Evolutionary conservation across 35 echinoderm and acorn worm genomes (phyloP).

Genomic region (Heliocidaris tuberculata): DNA sequence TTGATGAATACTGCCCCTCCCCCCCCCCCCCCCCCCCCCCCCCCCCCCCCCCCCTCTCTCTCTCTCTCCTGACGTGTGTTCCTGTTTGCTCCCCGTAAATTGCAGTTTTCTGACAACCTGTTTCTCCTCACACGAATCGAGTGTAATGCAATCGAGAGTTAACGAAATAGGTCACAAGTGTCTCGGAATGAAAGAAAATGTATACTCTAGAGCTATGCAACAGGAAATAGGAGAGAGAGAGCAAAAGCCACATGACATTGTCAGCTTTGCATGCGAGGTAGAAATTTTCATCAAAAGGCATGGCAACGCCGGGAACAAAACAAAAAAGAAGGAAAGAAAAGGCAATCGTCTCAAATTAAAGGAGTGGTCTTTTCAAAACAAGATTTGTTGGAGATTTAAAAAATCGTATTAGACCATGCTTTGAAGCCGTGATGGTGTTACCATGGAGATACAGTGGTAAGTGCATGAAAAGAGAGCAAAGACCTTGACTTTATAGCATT

Average conservation of each 20-base stretch:
- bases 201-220: not conserved
- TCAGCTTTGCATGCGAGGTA: not conserved
- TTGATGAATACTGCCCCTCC: not conserved
- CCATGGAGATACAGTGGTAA: not conserved
- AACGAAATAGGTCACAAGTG: conserved; percentile 1
- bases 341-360: conserved; percentile 1
- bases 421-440: not conserved
- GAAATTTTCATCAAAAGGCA: not conserved
- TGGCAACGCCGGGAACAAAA: not conserved
- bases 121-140: not conserved
- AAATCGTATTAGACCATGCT: not conserved
- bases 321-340: not conserved
- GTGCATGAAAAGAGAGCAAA: not conserved
- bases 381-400: not conserved
- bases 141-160: not conserved
- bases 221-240: not conserved
- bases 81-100: not conserved
- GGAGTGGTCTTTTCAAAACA: not conserved
- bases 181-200: not conserved
- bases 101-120: not conserved
- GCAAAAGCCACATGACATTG: conserved; percentile 14
- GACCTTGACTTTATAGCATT: not conserved
- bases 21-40: not conserved
- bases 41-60: not conserved
- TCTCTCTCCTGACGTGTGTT: not conserved